Percentiles rank a stretch among this genome's conserved stretches.
phyloP scores from a whole-genome alignment of 2,113 vertebrate genomes.

The Anser cygnoides region DNA sequence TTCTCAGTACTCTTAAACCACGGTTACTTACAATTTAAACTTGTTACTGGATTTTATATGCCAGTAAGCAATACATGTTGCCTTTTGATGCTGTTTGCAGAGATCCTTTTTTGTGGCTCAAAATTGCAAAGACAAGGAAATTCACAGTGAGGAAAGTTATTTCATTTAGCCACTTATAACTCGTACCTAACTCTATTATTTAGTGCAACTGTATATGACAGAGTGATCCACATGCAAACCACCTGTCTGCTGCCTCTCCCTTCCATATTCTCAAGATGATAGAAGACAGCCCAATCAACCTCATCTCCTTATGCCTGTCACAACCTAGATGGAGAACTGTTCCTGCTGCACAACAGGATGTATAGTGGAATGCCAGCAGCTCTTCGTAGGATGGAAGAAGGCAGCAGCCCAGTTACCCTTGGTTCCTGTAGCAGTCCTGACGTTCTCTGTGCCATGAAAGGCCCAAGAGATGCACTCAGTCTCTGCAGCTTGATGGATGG shows the following conservation, averaged over 20 bases:
- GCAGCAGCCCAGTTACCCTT: background rate
- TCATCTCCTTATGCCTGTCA: background rate
- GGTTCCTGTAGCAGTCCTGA: background rate
- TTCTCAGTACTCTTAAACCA: background rate
- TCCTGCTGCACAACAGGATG: background rate
- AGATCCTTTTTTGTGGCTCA: background rate
- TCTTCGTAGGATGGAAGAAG: background rate
- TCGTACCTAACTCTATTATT: background rate
- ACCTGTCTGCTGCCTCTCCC: background rate
- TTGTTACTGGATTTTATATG: background rate
- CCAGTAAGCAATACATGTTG: background rate
- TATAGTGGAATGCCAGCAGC: background rate
- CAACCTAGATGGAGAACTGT: background rate
- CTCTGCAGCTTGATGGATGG: background rate
- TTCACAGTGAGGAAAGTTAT: background rate
- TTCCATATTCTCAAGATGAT: background rate
- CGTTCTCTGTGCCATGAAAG: background rate
- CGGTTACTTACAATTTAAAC: background rate
- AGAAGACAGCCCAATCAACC: background rate
- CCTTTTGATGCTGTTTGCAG: background rate
- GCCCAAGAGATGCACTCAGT: background rate
- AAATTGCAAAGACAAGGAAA: background rate
- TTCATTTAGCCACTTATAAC: background rate
- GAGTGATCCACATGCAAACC: background rate
- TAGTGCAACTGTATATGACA: background rate